A percentile compares a stretch with the other conserved stretches of the same genome.
phyloP scores from a whole-genome alignment of 2,797 vertebrate genomes.

The Danio jaintianensis region DNA sequence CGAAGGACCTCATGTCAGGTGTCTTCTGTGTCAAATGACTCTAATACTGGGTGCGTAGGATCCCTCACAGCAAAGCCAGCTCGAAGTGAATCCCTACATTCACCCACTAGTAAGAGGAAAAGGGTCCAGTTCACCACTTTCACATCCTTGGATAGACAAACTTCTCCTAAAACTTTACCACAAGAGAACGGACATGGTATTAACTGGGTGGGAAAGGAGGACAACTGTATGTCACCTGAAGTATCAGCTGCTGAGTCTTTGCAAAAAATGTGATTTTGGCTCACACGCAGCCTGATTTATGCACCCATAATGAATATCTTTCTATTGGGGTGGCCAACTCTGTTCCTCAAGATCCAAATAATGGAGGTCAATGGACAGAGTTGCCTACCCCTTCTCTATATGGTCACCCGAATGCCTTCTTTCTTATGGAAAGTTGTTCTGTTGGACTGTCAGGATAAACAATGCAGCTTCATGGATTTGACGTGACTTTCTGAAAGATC shows the following conservation, averaged over 20 bases:
- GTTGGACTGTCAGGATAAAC: background rate
- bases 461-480: conserved; percentile 8
- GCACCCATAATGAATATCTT: conserved; percentile 20
- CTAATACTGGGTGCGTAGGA: conserved; percentile 74
- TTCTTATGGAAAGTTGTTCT: conserved; percentile 56
- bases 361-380: background rate
- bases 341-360: background rate
- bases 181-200: conserved; percentile 81
- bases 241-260: conserved; percentile 74
- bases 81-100: conserved; percentile 82
- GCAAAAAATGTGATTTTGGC: conserved; percentile 69
- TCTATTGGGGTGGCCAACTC: background rate
- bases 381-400: background rate
- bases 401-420: conserved; percentile 78
- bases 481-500: background rate
- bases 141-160: conserved; percentile 80
- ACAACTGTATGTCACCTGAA: conserved; percentile 72
- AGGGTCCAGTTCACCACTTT: conserved; percentile 95
- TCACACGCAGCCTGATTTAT: conserved; percentile 5
- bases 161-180: conserved; percentile 33
- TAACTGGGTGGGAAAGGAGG: conserved; percentile 89
- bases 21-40: conserved; percentile 68
- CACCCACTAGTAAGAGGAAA: conserved; percentile 94
- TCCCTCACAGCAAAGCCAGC: conserved; percentile 69
- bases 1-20: conserved; percentile 73